Conservation (phyloP, 1,140 invertebrate species). For the Neodiprion pinetum region DNA sequence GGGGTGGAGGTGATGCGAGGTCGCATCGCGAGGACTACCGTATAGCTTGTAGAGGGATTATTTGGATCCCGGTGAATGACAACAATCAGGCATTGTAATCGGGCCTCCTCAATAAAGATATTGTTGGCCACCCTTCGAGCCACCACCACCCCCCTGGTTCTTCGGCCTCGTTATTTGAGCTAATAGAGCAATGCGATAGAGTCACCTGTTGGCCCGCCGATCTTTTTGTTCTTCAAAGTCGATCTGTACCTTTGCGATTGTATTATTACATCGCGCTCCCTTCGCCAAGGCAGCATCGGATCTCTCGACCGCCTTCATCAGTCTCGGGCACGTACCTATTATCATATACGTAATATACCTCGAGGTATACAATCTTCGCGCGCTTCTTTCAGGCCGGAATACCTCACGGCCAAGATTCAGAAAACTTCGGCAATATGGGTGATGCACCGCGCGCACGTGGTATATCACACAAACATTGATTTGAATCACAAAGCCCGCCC, state of each 20-base stretch:
- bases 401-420: too few relatives aligned
- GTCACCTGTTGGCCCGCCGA: slow-evolving; percentile 46
- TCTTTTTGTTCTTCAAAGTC: slow-evolving; percentile 6
- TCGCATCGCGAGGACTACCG: background rate
- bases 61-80: slow-evolving; percentile 12
- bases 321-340: background rate
- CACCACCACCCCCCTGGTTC: background rate
- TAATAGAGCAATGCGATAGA: slow-evolving; percentile 36
- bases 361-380: background rate
- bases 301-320: slow-evolving; percentile 18
- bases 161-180: slow-evolving; percentile 34
- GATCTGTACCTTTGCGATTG: too few relatives aligned
- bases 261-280: background rate
- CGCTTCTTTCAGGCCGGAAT: background rate
- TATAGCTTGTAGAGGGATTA: background rate
- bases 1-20: background rate
- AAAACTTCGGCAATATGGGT: too few relatives aligned
- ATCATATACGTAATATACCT: too few relatives aligned
- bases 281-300: background rate
- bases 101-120: slow-evolving; percentile 13
- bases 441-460: background rate
- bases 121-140: slow-evolving; percentile 13
- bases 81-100: slow-evolving; percentile 15
- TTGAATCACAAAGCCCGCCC: slow-evolving; percentile 58
- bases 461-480: slow-evolving; percentile 56